Base-by-base conservation (phyloP, 2,888 invertebrate genomes). In the Diplazon laetatorius region DNA sequence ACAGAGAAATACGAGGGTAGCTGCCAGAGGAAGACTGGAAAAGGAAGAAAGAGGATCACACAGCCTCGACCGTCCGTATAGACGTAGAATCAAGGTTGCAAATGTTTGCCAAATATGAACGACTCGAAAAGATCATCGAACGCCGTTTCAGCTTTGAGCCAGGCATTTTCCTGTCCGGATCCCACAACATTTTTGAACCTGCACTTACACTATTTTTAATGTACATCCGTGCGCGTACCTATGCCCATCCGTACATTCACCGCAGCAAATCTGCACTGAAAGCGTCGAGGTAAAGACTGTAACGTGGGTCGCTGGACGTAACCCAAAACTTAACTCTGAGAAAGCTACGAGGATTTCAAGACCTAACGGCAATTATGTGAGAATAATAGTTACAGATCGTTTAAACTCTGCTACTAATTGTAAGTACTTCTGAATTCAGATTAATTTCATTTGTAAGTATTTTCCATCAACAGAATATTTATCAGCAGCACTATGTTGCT, bases 41-140 rank as follows among this genome's bases (percentile, higher is more conserved):
- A 72, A 55, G 42, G 39, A 42, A 20, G 65, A 75, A 62, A 72
- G 42, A 63, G 57, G 65, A 35, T 39, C 50, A 42, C 8, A 39
- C 30, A 25, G 30, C 68, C 30, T 25, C 42, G 55, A 12, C 5
- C 16, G 52, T 42, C 30, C 30, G 68, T 59, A 30, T 30, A 57
- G 48, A 46, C 44, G 50, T 50, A 74, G 78, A 59, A 76, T 80
- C 66, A 52, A 75, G 76, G 63, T 25, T 69, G 82, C 78, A 73
- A 82, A 76, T 80, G 84, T 80, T 83, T 85, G 86, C 85, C 85
- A 86, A 86, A 86, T 85, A 84, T 82, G 83, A 82, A 79, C 81
- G 80, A 69, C 77, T 80, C 78, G 78, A 82, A 83, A 80, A 81
- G 80, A 78, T 65, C 82, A 82, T 82, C 80, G 83, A 79, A 79